A percentile compares a stretch with the other conserved stretches of the same genome.
Conservation (phyloP, 2,888 invertebrate species). For the Diarsia brunnea region DNA sequence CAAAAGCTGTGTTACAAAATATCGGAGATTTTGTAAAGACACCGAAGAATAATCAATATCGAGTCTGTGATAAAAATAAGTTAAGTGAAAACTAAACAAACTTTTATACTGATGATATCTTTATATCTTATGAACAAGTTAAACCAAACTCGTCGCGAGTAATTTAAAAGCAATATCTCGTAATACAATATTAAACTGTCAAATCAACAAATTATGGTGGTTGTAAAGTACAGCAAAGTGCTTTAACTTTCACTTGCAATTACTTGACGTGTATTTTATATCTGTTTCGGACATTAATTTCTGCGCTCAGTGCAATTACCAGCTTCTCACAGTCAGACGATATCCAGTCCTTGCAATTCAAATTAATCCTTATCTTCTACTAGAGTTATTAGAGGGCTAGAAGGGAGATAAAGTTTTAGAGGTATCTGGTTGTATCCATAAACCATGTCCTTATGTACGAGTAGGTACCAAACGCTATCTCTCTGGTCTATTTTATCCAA, state of each 20-base stretch:
- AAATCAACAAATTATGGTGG: conserved; percentile 42
- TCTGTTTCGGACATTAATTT: conserved; percentile 18
- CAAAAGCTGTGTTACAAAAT: neutral
- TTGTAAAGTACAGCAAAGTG: conserved; percentile 25
- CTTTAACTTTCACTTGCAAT: conserved; percentile 40
- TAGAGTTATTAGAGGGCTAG: neutral
- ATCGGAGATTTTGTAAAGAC: neutral
- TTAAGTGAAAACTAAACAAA: neutral
- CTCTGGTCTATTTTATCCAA: neutral
- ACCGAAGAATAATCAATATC: neutral
- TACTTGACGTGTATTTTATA: conserved; percentile 27
- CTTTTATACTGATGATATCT: conserved; percentile 3
- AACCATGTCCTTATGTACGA: neutral
- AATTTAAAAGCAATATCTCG: conserved; percentile 47
- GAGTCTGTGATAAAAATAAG: neutral
- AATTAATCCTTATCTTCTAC: neutral
- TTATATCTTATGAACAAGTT: conserved; percentile 11
- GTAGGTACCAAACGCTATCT: neutral
- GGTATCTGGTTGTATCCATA: conserved; percentile 1
- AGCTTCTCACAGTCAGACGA: neutral
- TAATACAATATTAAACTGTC: conserved; percentile 48
- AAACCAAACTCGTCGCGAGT: conserved; percentile 3
- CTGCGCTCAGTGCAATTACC: neutral
- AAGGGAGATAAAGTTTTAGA: neutral
- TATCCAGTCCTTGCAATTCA: neutral